Evolutionary conservation across 2,797 vertebrate species (phyloP), one percentile per base, ranked within the genome.

Genomic region (Synaphobranchus kaupii): DNA sequence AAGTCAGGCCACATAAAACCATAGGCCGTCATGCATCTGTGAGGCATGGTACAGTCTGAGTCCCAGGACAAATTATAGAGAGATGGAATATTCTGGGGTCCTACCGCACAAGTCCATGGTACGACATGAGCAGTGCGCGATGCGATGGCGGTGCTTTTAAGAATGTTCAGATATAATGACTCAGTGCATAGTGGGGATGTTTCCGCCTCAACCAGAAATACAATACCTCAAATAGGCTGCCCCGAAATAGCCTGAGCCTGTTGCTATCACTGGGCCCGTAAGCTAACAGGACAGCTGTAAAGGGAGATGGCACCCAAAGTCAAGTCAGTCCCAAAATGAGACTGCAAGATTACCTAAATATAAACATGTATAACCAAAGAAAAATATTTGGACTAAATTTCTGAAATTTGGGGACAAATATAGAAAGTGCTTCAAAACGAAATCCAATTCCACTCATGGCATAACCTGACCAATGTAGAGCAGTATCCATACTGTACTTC

Each of bases 191-290:
- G 71, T 47, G 8, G 39, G 3, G 52, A 86, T 87, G 68, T 85
- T 76, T 84, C 82, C 39, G 58, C 88, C 71, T 39, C 85, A 50
- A 50, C 78, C 81, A 60, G 76, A 85, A 89, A 89, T 84, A 83
- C 47, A 76, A 85, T 52, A 47, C 85, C 84, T 84, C 85, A 87
- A 88, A 88, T 82, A 86, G 88, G 88, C 82, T 15, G 8, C 1
- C 6, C 54, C 50, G 22, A 22, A 83, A 83, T 52, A 88, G 73
- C 31, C 44, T 52, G 22, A 90, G 85, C 82, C 84, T 87, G 10
- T 9, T 68, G 63, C 81, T 88, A 83, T 87, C 73, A 56, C 34
- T 84, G 10, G 83, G 17, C 31, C 58, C 44, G 25, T 22, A 25
- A 8, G 13, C 25, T 84, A 87, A 85, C 63, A 71, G 83, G 88